Percentiles rank a stretch among this genome's conserved stretches.
Conservation (phyloP, 35 echinoderm and acorn worm genomes). For the Eucidaris tribuloides region DNA sequence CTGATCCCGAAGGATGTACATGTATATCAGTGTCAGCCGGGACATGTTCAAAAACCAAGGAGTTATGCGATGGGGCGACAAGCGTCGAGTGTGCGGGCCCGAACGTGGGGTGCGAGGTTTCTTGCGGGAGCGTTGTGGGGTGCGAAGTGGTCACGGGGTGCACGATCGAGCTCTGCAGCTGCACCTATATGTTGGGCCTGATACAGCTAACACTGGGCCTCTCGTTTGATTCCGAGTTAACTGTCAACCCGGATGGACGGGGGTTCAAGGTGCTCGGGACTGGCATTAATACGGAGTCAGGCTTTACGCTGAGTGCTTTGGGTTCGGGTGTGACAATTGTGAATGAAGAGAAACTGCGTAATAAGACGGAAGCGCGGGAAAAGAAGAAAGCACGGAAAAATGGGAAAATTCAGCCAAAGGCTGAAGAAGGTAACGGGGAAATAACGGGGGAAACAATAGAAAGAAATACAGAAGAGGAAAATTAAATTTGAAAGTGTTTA, state of each 20-base stretch:
- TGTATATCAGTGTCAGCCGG: not conserved
- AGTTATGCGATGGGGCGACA: not conserved
- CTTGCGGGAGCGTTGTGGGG: not conserved
- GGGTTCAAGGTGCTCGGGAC: not conserved
- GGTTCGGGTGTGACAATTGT: not conserved
- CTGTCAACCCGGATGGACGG: not conserved
- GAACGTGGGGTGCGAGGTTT: not conserved
- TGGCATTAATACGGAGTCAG: not conserved
- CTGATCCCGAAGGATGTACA: not conserved
- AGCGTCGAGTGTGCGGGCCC: slow-evolving; percentile 1
- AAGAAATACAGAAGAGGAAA: no score
- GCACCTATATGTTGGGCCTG: not conserved
- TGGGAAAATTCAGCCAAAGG: no score
- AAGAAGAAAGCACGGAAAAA: not conserved
- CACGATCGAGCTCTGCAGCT: not conserved
- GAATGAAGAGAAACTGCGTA: not conserved
- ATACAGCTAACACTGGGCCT: not conserved
- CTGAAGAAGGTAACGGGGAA: no score
- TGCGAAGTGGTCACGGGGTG: not conserved
- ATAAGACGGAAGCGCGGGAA: not conserved
- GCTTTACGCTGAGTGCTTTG: not conserved
- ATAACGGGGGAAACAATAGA: not conserved
- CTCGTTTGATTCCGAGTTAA: not conserved
- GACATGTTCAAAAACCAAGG: not conserved
- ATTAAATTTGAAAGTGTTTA: no score